Evolutionary conservation across 2,797 vertebrate genomes (phyloP).

Genomic region (Merluccius polli): DNA sequence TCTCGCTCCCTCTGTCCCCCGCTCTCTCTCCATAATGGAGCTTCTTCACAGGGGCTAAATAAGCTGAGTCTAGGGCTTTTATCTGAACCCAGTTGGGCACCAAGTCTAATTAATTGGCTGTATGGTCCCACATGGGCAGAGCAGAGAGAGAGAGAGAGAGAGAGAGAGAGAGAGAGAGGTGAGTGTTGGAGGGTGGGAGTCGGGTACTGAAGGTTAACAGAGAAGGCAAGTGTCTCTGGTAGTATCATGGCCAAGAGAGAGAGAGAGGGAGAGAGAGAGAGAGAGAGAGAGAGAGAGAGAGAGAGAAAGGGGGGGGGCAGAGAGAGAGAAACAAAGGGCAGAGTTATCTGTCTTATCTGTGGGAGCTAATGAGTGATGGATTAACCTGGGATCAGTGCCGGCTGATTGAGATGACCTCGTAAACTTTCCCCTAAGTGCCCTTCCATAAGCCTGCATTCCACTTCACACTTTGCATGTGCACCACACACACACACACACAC

Average conservation of each 20-base stretch:
- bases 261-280: not conserved
- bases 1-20: not conserved
- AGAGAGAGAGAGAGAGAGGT: not conserved
- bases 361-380: conserved; percentile 70
- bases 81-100: conserved; percentile 40
- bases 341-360: conserved; percentile 53
- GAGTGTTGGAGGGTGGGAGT: conserved; percentile 5
- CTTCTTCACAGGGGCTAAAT: conserved; percentile 35
- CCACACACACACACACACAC: conserved; percentile 5
- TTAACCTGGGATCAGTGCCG: conserved; percentile 67
- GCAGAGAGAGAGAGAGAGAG: not conserved
- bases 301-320: conserved; percentile 23
- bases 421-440: conserved; percentile 50
- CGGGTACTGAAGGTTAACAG: not conserved
- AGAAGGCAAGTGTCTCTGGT: not conserved
- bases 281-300: conserved; percentile 13
- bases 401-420: conserved; percentile 68
- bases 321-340: conserved; percentile 9
- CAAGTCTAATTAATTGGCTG: conserved; percentile 56
- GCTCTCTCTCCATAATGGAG: conserved; percentile 32
- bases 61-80: conserved; percentile 41
- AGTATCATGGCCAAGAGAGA: not conserved
- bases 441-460: conserved; percentile 48
- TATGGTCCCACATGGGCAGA: conserved; percentile 36
- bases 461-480: conserved; percentile 28